Evolutionary conservation across 2,888 invertebrate species (phyloP).

Genomic region (Zaprionus bogoriensis): DNA sequence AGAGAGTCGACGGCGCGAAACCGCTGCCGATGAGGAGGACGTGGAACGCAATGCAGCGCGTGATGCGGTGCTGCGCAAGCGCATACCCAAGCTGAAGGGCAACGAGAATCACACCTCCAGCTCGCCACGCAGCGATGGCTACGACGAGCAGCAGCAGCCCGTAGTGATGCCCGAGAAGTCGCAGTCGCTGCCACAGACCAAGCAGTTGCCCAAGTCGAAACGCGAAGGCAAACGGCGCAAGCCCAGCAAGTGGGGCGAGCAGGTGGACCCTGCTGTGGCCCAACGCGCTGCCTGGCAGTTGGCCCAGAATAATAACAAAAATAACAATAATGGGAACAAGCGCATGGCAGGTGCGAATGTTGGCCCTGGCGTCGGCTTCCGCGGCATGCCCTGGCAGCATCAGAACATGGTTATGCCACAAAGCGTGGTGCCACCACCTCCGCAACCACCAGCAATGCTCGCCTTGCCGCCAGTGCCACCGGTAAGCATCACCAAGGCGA

Average conservation of each 20-base stretch:
- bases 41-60: conserved; percentile 82
- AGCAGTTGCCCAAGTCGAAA: conserved; percentile 36
- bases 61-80: conserved; percentile 79
- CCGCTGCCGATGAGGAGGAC: conserved; percentile 53
- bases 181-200: conserved; percentile 7
- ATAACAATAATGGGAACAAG: conserved; percentile 36
- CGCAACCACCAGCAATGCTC: conserved; percentile 54
- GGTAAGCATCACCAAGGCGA: conserved; percentile 52
- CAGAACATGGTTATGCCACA: conserved; percentile 61
- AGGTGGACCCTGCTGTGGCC: conserved; percentile 56
- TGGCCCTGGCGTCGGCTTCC: conserved; percentile 34
- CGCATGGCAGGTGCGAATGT: conserved; percentile 24
- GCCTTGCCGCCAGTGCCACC: conserved; percentile 59
- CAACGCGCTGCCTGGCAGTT: conserved; percentile 68
- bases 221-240: conserved; percentile 76
- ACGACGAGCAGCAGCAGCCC: conserved; percentile 55
- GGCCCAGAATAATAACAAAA: conserved; percentile 48
- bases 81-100: conserved; percentile 83
- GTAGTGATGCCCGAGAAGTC: conserved; percentile 9
- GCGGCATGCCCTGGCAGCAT: conserved; percentile 75
- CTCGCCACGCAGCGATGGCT: conserved; percentile 62
- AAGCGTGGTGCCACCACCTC: conserved; percentile 49
- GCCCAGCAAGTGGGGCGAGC: conserved; percentile 80
- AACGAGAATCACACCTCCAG: conserved; percentile 56
- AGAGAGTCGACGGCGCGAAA: conserved; percentile 89